Base-by-base conservation (phyloP, 2,888 invertebrate genomes). In the Drosophila phalerata region DNA sequence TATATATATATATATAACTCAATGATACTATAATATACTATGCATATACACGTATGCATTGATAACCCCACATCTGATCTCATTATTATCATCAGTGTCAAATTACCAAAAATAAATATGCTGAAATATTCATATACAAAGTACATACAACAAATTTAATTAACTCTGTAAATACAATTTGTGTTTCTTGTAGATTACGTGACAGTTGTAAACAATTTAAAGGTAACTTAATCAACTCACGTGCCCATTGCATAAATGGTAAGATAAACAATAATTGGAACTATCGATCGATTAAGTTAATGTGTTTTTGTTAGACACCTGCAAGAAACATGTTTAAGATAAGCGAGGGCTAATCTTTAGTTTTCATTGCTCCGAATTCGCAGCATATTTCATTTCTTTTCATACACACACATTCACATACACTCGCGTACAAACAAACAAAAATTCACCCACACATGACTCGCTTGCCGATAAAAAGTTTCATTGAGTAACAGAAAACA, bases 401-500 rank as follows among this genome's bases (percentile, higher is more conserved):
- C 32, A 22, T 52, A 60, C 45, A 45, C 19, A 30, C 3, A 58
- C 32, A 42, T 25, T 38, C 3, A 58, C 32, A 42, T 28, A 38
- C 42, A 40, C 47, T 28, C 42, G 42, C 28, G 17, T 11, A 30
- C 40, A 67, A 11, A 45, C 32, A 17, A 13, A 30, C 25, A 25
- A 47, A 30, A 37, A 49, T 25, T 49, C 51, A 63, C 58, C 34
- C 61, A 66, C 63, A 57, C 56, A 65, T 52, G 60, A 58, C 42
- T 56, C 42, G 52, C 1, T 28, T 28, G 56, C 37, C 55, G 60
- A 68, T 64, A 73, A 76, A 79, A 58, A 51, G 47, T 65, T 79
- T 80, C 80, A 79, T 80, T 80, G 81, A 79, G 69, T 67, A 73
- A 79, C 15, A 37, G 17, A 32, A 73, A 79, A 79, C 78, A 79